Base-by-base conservation (phyloP, 2,797 vertebrate genomes). In the Aulostomus chinensis region DNA sequence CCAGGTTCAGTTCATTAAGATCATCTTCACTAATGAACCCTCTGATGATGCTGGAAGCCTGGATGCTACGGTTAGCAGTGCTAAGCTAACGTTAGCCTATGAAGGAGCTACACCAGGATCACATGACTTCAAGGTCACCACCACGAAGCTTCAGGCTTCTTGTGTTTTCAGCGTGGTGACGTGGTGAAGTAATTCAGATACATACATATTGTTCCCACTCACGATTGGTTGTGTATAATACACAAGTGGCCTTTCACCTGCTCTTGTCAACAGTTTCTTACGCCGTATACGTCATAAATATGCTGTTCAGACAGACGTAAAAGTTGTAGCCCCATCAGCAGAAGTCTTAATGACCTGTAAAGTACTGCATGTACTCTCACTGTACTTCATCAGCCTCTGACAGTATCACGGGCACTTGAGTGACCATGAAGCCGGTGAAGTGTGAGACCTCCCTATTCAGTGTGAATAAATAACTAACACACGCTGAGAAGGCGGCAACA, bases 211-310 rank as follows among this genome's bases (percentile, higher is more conserved):
- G 31, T 11, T 20, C 10, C 10, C 24, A 35, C n/a, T 58, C 9
- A 3, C 21, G 4, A 22, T 25, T 7, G 24, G 24, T 9, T 3
- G 2, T 5, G 5, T 3, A 46, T 51, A 16, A 43, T 14, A 13
- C n/a, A 33, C 4, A 51, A 52, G 28, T 49, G 16, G 25, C 9
- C 25, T 46, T 12, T 36, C 56, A 37, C n/a, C n/a, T n/a, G n/a
- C n/a, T n/a, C n/a, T n/a, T n/a, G n/a, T n/a, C n/a, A n/a, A n/a
- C n/a, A n/a, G n/a, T n/a, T n/a, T n/a, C n/a, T n/a, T n/a, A n/a
- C n/a, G 67, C 46, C 58, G 56, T 41, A 35, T 33, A 15, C 72
- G 66, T 76, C 58, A 58, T 55, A 39, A 65, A 60, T 53, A 68
- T 39, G 33, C 18, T 7, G 13, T 35, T 30, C 15, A 31, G 43